These are phyloP conservation scores for Alouatta caraya DNA, from an alignment of 2,797 vertebrate species.

Conservation along the genomic window DNA sequence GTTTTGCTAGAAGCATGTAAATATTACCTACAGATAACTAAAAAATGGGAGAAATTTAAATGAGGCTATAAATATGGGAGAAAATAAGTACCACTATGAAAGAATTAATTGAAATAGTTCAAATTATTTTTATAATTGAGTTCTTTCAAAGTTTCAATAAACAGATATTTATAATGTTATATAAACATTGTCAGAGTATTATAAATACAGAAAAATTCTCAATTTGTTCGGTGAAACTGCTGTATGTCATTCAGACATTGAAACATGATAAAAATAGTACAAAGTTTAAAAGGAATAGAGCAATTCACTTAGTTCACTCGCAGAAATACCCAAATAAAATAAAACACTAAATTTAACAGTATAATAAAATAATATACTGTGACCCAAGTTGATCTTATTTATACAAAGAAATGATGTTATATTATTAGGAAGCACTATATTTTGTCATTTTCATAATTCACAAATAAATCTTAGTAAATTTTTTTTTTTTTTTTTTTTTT, in stretches of 20 bases:
- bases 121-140: background rate
- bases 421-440: background rate
- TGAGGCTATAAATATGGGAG: background rate
- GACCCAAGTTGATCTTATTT: background rate
- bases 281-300: background rate
- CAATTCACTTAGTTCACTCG: background rate
- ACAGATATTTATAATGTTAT: background rate
- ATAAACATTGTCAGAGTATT: background rate
- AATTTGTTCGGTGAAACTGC: background rate
- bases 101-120: background rate
- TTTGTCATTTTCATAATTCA: conserved; percentile 5
- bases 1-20: background rate
- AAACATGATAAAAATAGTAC: background rate
- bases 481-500: background rate
- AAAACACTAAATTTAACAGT: background rate
- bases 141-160: background rate
- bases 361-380: background rate
- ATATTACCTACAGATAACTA: background rate
- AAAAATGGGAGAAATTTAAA: background rate
- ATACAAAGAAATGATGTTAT: background rate
- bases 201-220: background rate
- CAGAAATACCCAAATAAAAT: background rate
- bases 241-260: background rate
- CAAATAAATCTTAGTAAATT: background rate
- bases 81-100: background rate